Base-by-base conservation (phyloP, 2,113 vertebrate genomes). In the Aix galericulata region DNA sequence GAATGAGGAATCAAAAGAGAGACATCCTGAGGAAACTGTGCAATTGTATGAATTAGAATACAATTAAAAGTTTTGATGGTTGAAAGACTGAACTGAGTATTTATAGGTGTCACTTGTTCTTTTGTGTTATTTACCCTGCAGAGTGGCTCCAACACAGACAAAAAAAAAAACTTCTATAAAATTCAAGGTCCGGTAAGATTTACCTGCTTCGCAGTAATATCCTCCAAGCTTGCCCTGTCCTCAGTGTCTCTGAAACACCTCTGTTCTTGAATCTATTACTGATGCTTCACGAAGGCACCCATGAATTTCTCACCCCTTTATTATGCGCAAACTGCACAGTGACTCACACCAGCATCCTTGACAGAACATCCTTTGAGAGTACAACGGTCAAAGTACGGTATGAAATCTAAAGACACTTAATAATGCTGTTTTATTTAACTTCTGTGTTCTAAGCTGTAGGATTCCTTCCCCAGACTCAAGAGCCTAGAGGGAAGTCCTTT, bases 331-430 rank as follows among this genome's bases (percentile, higher is more conserved):
- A 40, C 25, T 27, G 17, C 53, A 46, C 0, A n/a, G 18, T 13
- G 22, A 52, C 22, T 31, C 92, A 77, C 13, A 60, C 7, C n/a
- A 60, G 34, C 11, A 62, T 40, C 27, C 31, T 20, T 14, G 18
- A 53, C 11, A 78, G 13, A 4, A 32, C 52, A 38, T 17, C 17
- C 53, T 72, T 59, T 60, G 36, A 74, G 77, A 11, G n/a, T 38
- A 86, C 26, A 21, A 62, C 0, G 23, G 16, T 1, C 23, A 17
- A 90, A 58, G 31, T 2, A 62, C 0, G 9, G 36, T 1, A 26
- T 78, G 40, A 67, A 78, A 85, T 36, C 52, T n/a, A 32, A 62
- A 12, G 15, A 44, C 2, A 1, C 5, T 22, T 21, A 53, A 27
- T 21, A 58, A 21, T 32, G 10, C 2, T 72, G 6, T 27, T 88